Evolutionary conservation across 2,888 invertebrate genomes (phyloP).

Genomic region (Pegoplata infirma): DNA sequence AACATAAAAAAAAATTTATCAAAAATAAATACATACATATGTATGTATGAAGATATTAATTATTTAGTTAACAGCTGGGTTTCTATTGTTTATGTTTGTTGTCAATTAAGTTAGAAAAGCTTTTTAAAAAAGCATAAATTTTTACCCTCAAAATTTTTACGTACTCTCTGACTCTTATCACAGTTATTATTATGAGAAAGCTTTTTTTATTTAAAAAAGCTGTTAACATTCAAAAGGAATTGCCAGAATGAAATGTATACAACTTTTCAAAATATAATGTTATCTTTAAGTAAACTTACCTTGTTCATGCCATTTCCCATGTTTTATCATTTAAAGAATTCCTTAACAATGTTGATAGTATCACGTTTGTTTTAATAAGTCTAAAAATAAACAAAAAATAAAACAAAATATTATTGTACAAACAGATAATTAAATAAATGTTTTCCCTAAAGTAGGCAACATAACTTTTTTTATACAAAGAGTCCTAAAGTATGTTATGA

Average conservation of each 20-base stretch:
- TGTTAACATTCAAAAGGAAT: neutral
- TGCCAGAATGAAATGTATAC: neutral
- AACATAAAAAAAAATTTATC: neutral
- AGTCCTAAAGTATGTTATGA: no score
- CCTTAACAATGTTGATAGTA: neutral
- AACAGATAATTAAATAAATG: no score
- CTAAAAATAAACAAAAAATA: conserved; percentile 18
- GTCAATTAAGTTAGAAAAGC: neutral
- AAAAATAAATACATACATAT: neutral
- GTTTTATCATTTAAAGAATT: conserved; percentile 68
- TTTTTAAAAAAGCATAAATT: neutral
- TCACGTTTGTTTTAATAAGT: neutral
- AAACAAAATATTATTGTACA: neutral
- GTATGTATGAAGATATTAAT: neutral
- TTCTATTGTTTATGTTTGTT: neutral
- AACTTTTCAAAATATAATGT: neutral
- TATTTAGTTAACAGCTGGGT: neutral
- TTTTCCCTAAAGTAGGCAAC: no score
- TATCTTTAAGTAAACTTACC: conserved; percentile 80
- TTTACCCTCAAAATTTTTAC: neutral
- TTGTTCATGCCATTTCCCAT: conserved; percentile 96
- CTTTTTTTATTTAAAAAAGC: neutral
- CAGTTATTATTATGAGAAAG: neutral
- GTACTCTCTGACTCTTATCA: neutral
- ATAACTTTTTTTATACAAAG: no score